Evolutionary conservation across 1,140 invertebrate species (phyloP), one percentile per base, ranked within the genome.

Genomic region (Macrobrachium nipponense): DNA sequence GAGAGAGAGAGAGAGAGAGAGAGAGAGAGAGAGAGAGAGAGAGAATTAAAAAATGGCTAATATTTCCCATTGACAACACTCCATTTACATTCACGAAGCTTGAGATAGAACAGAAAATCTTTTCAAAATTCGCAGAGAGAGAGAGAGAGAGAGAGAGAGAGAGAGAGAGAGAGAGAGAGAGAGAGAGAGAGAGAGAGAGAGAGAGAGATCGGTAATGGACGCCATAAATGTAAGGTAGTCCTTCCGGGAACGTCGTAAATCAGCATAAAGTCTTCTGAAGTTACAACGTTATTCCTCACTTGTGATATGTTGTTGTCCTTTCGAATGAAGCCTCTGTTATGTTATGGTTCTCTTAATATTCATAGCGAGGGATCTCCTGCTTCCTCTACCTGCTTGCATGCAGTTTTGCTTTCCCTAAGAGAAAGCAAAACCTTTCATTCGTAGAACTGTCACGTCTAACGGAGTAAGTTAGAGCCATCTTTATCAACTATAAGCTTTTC

Each of bases 11-110:
- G 14, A 27, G 77, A 17, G 58, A 79, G 59, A 23, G 17, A 62
- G 36, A 80, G 43, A 51, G 23, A 80, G 79, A 80, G 23, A 80
- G n/a, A 64, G 36, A 80, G 78, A 60, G 77, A 80, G 77, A 62
- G 60, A 80, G 77, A 80, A n/a, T n/a, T n/a, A n/a, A n/a, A n/a
- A n/a, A n/a, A n/a, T n/a, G n/a, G n/a, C n/a, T n/a, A n/a, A n/a
- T n/a, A n/a, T n/a, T n/a, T n/a, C n/a, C n/a, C n/a, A n/a, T n/a
- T n/a, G n/a, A n/a, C n/a, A n/a, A n/a, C n/a, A n/a, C n/a, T n/a
- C n/a, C n/a, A n/a, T n/a, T n/a, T n/a, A 51, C 7, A 76, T 17
- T 17, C 11, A 43, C 14, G 27, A 43, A 12, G n/a, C n/a, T n/a
- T n/a, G n/a, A 51, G 44, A 43, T 2, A 76, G 27, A 43, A 44